Evolutionary conservation across 2,113 vertebrate species (phyloP), one percentile per base, ranked within the genome.

Genomic region (Calidris pygmaea): DNA sequence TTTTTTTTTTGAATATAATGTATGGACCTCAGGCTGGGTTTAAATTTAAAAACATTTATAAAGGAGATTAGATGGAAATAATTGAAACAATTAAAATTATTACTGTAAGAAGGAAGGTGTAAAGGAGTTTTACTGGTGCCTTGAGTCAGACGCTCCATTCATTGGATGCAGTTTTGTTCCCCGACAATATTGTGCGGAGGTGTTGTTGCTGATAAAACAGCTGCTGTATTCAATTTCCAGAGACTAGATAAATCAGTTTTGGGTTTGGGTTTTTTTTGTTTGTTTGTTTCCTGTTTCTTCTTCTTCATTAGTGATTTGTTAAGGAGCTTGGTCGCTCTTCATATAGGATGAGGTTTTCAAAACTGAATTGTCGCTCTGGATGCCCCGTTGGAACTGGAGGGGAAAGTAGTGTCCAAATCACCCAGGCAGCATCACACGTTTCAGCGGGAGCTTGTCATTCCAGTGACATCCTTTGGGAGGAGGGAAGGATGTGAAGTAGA

Each of bases 11-110:
- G 18, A 6, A 53, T 35, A 15, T 67, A 88, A 50, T 0, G 2
- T 76, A 37, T 21, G 17, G 81, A 90, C 90, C 73, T 66, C 53
- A 63, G 80, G 87, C 93, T 93, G 17, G 75, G 35, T 95, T 97
- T 96, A 81, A 75, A 89, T 90, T 96, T 94, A 56, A 76, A 89
- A 95, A 85, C 52, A n/a, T 95, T 97, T 94, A 86, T 96, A 96
- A 93, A 87, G 86, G 73, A 87, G 87, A 97, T 97, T 96, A 97
- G 83, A 80, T 83, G 71, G 84, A 95, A 97, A 93, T 93, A 95
- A 97, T 85, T 90, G 89, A 96, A 96, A 95, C 94, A 92, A 92
- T 97, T 95, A 68, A 80, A 96, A 85, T 94, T 56, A 87, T 90
- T 81, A 45, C 55, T 66, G 65, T 53, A 63, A 94, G 72, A 55